Evolutionary conservation across 1,140 invertebrate species (phyloP), one percentile per base, ranked within the genome.

Genomic region (Drosophila bifasciata): DNA sequence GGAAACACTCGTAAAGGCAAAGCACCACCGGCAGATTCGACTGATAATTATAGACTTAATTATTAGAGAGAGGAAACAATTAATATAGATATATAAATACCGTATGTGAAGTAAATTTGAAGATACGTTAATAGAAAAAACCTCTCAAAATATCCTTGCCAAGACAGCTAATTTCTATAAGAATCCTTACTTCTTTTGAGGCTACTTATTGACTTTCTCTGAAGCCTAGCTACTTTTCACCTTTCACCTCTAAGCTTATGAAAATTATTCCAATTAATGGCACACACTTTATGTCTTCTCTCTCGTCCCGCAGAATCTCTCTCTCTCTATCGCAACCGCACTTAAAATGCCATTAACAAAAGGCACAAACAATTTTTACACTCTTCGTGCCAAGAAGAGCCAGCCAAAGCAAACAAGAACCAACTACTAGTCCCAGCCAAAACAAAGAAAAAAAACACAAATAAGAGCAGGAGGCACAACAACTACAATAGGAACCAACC

Each of bases 211-310:
- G 13, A 1, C 16, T 48, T 8, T 16, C n/a, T 13, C 36, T 21
- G 6, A 25, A 59, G 19, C 19, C 5, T 25, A 6, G 5, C 5
- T 25, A 32, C 16, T 32, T 36, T 36, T 40, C 1, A 19, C 36
- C 36, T 32, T 15, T 13, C 6, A n/a, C 46, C 21, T 19, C 8
- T 16, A 50, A 39, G 19, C 17, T 63, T 51, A 56, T 68, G 17
- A 19, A 76, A 76, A 70, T 68, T 60, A 64, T 62, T 70, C 52
- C 43, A 86, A 81, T 85, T 86, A 81, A 81, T 77, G 45, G 40
- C 11, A 23, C 49, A 46, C 68, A 70, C 3, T 41, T 39, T 59
- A 7, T 28, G 4, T 15, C 17, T 39, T 58, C 44, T 8, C n/a
- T 25, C 40, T 9, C 19, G 4, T 8, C 23, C 11, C n/a, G 13